Evolutionary conservation across 2,113 vertebrate genomes (phyloP).

Genomic region (Triplophysa siluroides): DNA sequence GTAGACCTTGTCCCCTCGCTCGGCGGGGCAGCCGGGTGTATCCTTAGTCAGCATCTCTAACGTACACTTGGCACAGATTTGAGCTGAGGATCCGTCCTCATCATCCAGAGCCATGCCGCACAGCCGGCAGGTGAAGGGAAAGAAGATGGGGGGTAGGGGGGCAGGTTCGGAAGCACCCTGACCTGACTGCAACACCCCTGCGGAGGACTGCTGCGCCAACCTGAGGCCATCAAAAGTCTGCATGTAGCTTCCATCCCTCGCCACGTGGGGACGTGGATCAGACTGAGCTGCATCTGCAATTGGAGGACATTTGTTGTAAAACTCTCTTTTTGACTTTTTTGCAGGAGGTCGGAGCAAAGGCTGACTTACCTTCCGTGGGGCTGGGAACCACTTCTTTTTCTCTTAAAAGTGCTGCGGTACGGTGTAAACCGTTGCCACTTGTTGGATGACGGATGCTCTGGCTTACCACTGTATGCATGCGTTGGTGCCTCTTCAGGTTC

Average conservation of each 20-base stretch:
- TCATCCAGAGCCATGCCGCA: constrained; percentile 89
- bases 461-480: constrained; percentile 82
- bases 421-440: constrained; percentile 62
- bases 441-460: constrained; percentile 66
- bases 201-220: constrained; percentile 61
- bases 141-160: constrained; percentile 81
- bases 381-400: constrained; percentile 13
- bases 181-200: constrained; percentile 48
- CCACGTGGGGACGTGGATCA: constrained; percentile 68
- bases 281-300: constrained; percentile 70
- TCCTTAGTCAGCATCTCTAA: constrained; percentile 83
- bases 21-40: constrained; percentile 65
- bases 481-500: constrained; percentile 95
- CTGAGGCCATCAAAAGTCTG: constrained; percentile 74
- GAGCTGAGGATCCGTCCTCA: constrained; percentile 83
- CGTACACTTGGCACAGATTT: constrained; percentile 87
- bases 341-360: background rate
- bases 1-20: constrained; percentile 86
- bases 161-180: constrained; percentile 40
- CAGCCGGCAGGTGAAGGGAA: constrained; percentile 88
- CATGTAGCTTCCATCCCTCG: constrained; percentile 71
- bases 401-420: constrained; percentile 9
- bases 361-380: constrained; percentile 38
- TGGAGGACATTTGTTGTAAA: background rate
- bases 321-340: background rate